Conservation (phyloP, 2,113 vertebrate species). For the Tragulus kanchil region DNA sequence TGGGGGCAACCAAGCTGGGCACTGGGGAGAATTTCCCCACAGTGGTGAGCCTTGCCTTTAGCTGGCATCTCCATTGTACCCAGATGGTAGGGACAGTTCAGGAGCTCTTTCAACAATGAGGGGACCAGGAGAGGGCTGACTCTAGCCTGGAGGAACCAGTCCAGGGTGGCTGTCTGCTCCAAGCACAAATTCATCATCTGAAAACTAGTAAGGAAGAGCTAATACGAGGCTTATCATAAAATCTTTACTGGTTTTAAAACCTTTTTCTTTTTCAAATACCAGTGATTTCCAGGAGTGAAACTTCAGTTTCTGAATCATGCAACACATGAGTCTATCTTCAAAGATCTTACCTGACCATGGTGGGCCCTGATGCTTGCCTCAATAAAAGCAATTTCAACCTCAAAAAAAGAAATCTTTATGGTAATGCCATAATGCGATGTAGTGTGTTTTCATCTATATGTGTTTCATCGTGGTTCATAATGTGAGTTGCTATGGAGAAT, state of each 20-base stretch:
- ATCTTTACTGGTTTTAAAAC: neutral
- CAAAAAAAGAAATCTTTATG: neutral
- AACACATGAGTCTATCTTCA: neutral
- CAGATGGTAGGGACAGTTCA: neutral
- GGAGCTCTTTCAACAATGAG: neutral
- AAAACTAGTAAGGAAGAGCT: no score
- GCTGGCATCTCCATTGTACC: rapidly evolving
- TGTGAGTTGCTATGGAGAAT: neutral
- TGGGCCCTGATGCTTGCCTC: rapidly evolving
- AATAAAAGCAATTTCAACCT: neutral
- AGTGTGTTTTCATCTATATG: neutral
- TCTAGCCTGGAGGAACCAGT: neutral
- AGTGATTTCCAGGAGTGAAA: neutral
- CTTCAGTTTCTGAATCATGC: neutral
- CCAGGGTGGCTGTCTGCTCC: neutral
- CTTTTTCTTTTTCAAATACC: neutral
- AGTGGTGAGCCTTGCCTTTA: rapidly evolving
- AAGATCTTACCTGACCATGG: neutral
- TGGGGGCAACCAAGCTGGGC: neutral
- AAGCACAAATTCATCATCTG: neutral
- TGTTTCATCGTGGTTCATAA: neutral
- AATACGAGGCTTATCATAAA: no score
- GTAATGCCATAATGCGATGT: neutral
- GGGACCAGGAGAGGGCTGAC: neutral
- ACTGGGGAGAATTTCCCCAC: neutral